Conservation (phyloP, 1,140 invertebrate species). For the Lepidostoma basale region DNA sequence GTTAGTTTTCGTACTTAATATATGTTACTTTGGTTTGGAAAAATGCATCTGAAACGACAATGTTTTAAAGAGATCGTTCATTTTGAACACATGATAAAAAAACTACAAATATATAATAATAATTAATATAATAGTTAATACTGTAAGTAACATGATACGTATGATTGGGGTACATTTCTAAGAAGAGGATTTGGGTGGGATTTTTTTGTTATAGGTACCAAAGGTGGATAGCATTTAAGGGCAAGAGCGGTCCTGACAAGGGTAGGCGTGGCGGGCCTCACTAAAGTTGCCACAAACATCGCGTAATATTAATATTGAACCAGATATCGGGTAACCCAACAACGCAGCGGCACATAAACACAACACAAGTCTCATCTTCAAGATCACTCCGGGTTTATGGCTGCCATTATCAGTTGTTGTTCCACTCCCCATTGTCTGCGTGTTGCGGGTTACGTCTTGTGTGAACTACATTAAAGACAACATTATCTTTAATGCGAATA, state of each 20-base stretch:
- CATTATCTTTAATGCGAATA: no score
- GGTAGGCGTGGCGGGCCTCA: not conserved
- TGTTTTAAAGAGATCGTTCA: no score
- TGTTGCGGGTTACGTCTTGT: no score
- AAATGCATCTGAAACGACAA: no score
- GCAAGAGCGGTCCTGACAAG: not conserved
- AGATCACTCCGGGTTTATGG: not conserved
- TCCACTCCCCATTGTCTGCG: not conserved
- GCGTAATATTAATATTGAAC: constrained; percentile 1
- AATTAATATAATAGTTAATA: not conserved
- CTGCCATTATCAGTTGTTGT: not conserved
- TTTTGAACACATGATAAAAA: no score
- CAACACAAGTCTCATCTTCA: not conserved
- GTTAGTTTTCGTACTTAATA: no score
- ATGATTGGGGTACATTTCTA: not conserved
- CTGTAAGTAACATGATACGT: no score
- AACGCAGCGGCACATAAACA: not conserved
- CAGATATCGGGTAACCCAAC: not conserved
- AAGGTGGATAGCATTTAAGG: not conserved
- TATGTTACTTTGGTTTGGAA: no score
- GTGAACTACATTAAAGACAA: no score
- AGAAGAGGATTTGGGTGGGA: not conserved
- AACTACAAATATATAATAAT: no score
- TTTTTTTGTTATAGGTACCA: not conserved
- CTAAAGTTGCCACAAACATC: not conserved